Percentiles rank a stretch among this genome's conserved stretches.
Evolutionary conservation across 2,888 invertebrate species (phyloP).

Genomic region (Ametastegia equiseti): DNA sequence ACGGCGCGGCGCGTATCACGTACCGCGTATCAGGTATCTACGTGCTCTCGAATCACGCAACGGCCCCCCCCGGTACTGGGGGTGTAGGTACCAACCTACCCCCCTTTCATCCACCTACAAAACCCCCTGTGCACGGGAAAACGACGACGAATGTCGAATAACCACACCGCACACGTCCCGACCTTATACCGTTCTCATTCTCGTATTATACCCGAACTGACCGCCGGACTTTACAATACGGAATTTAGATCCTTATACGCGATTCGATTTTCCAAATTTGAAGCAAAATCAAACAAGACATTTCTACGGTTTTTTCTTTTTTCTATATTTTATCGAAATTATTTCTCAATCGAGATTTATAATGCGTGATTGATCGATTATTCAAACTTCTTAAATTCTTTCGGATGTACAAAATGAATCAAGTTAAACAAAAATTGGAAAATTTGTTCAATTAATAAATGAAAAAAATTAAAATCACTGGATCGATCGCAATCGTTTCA

Average conservation of each 20-base stretch:
- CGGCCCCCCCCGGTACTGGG: background rate
- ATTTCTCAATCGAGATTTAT: too few species aligned
- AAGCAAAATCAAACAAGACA: too few species aligned
- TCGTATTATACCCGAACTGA: background rate
- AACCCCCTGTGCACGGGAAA: background rate
- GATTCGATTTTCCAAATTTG: background rate
- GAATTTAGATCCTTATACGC: background rate
- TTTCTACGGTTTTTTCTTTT: background rate
- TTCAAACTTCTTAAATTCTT: too few species aligned
- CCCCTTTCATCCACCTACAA: background rate
- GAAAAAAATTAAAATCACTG: too few species aligned
- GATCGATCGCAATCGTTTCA: too few species aligned
- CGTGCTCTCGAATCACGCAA: constrained; percentile 45
- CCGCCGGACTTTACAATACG: background rate
- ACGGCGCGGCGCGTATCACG: constrained; percentile 34
- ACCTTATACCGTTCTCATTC: background rate
- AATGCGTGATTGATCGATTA: too few species aligned
- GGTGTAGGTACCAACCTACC: too few species aligned
- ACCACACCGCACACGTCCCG: background rate
- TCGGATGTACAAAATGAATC: too few species aligned
- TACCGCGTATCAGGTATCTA: constrained; percentile 24
- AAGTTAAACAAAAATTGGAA: too few species aligned
- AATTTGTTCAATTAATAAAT: too few species aligned
- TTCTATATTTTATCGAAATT: background rate
- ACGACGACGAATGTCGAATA: constrained; percentile 30